A percentile compares a stretch with the other conserved stretches of the same genome.
Evolutionary conservation across 1,140 invertebrate species (phyloP).

Genomic region (Drosophila micromelanica): DNA sequence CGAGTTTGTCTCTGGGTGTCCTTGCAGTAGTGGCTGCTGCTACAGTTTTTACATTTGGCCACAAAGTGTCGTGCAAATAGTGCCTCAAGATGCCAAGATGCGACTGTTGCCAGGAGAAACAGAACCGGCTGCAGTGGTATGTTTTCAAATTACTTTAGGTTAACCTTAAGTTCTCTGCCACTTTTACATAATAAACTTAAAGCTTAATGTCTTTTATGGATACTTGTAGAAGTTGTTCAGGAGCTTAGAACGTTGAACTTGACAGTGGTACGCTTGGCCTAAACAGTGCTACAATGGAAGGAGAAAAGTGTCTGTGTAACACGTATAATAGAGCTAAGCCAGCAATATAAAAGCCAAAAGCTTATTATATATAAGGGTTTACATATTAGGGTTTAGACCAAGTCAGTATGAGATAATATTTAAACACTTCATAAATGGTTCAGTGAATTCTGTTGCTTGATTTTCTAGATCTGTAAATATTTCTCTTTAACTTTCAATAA

Average conservation of each 20-base stretch:
- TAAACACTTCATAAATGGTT: conserved; percentile 1
- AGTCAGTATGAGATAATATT: conserved; percentile 4
- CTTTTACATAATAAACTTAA: conserved; percentile 53
- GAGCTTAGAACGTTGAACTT: conserved; percentile 51
- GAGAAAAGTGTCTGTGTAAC: conserved; percentile 16
- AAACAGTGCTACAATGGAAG: conserved; percentile 7
- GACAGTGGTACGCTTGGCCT: conserved; percentile 21
- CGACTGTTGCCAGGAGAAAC: not conserved
- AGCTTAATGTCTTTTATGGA: conserved; percentile 73
- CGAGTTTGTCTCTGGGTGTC: conserved; percentile 17
- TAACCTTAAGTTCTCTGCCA: conserved; percentile 59
- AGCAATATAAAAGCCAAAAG: conserved; percentile 9
- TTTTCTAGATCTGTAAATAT: not conserved
- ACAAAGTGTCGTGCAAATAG: conserved; percentile 29
- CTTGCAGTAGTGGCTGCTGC: conserved; percentile 18
- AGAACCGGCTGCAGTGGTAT: conserved; percentile 17
- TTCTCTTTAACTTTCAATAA: too few species aligned
- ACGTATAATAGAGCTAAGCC: conserved; percentile 9
- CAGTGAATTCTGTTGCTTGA: not conserved
- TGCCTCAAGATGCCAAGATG: not conserved
- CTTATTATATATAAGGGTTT: not conserved
- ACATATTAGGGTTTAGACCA: not conserved
- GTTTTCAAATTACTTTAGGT: conserved; percentile 53
- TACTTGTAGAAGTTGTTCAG: conserved; percentile 38
- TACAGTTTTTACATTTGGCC: conserved; percentile 16